Percentiles rank a stretch among this genome's conserved stretches.
Conservation (phyloP, 2,888 invertebrate genomes). For the Dyspetes luteomarginatus region DNA sequence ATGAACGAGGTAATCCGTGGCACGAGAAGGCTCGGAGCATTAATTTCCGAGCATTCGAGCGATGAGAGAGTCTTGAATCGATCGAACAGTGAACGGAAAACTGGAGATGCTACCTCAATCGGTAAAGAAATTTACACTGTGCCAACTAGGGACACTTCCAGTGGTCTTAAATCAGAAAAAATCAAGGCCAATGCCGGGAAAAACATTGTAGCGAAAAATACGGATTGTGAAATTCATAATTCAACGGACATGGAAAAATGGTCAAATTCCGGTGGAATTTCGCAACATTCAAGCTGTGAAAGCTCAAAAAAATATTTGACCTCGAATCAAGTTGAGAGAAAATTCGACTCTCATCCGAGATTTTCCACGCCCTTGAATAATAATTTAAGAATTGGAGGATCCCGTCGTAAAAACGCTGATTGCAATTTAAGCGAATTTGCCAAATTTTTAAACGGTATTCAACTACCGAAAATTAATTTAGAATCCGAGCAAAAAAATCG, state of each 20-base stretch:
- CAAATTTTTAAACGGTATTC: slow-evolving; percentile 50
- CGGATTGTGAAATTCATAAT: neutral
- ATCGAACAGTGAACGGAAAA: neutral
- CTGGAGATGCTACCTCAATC: neutral
- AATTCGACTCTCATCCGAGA: slow-evolving; percentile 37
- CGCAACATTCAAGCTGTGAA: neutral
- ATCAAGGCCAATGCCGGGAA: neutral
- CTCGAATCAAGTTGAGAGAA: neutral
- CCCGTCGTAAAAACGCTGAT: neutral
- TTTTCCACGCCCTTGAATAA: slow-evolving; percentile 67
- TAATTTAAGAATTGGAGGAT: slow-evolving; percentile 29
- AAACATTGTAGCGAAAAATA: neutral
- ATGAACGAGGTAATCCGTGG: slow-evolving; percentile 52
- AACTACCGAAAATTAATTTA: neutral
- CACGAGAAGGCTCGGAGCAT: slow-evolving; percentile 37
- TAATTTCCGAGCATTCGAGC: slow-evolving; percentile 41
- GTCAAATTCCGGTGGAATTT: neutral
- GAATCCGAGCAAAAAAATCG: neutral
- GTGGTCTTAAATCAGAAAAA: neutral
- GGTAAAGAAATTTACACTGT: neutral
- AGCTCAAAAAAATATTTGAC: neutral
- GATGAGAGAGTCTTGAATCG: neutral
- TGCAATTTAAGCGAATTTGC: slow-evolving; percentile 41
- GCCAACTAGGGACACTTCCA: neutral
- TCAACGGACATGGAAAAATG: neutral